Evolutionary conservation across 2,113 vertebrate genomes (phyloP).

Genomic region (Hirundichthys speculiger): DNA sequence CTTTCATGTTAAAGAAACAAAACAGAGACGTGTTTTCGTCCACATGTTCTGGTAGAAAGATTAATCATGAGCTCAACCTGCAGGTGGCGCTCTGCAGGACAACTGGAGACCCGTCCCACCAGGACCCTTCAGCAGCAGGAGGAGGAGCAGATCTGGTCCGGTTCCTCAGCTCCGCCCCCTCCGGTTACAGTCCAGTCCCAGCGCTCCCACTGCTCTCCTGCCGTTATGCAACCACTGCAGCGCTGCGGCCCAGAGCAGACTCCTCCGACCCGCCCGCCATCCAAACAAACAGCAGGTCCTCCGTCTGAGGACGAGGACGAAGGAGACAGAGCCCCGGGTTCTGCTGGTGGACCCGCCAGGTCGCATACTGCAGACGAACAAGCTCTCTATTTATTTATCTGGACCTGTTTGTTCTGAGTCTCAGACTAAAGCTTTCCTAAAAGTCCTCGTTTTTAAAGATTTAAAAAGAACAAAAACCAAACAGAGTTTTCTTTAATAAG

Average conservation of each 20-base stretch:
- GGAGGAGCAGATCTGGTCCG: not conserved
- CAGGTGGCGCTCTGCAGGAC: too few relatives aligned
- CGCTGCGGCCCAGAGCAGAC: constrained; percentile 38
- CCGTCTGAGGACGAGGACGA: constrained; percentile 37
- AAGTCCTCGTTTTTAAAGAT: not conserved
- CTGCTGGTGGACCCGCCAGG: not conserved
- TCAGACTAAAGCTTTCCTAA: not conserved
- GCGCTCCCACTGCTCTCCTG: constrained; percentile 53
- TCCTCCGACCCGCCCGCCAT: constrained; percentile 25
- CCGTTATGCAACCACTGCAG: constrained; percentile 45
- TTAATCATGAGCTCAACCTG: too few relatives aligned
- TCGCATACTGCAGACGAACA: constrained; percentile 29
- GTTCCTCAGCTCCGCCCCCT: not conserved
- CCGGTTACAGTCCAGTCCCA: constrained; percentile 13
- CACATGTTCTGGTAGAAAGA: too few relatives aligned
- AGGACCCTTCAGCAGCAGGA: not conserved
- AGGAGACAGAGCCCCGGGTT: not conserved
- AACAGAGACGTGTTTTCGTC: too few relatives aligned
- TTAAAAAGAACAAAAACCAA: not conserved
- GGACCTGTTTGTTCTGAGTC: not conserved
- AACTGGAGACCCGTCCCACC: too few relatives aligned
- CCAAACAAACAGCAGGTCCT: constrained; percentile 45
- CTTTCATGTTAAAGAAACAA: too few relatives aligned
- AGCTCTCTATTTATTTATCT: constrained; percentile 1
- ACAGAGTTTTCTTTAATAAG: too few relatives aligned